Conservation (phyloP, 2,113 vertebrate genomes). For the Phyllopteryx taeniolatus region DNA sequence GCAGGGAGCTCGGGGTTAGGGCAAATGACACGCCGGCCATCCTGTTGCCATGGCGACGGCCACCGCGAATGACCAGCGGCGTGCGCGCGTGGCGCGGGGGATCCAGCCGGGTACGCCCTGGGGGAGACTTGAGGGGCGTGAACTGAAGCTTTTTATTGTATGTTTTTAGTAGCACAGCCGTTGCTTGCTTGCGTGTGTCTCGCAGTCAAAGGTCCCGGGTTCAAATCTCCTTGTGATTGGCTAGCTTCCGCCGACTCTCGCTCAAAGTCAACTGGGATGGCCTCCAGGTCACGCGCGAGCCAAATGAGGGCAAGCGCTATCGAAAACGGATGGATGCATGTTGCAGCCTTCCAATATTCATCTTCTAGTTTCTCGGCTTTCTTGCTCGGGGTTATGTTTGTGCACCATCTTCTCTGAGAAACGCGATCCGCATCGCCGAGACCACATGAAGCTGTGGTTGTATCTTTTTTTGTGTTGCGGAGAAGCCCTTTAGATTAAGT, state of each 20-base stretch:
- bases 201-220: no score
- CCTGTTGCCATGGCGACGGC: constrained; percentile 59
- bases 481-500: not conserved
- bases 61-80: constrained; percentile 37
- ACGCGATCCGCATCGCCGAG: not conserved
- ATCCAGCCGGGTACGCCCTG: not conserved
- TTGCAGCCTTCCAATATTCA: not conserved
- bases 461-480: constrained; percentile 1
- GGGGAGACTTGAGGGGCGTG: not conserved
- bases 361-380: not conserved
- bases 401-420: not conserved
- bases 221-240: no score
- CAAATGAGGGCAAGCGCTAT: not conserved
- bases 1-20: constrained; percentile 10
- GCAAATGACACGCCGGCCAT: constrained; percentile 29
- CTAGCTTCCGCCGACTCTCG: not conserved
- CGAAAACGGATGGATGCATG: not conserved
- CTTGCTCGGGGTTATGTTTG: not conserved
- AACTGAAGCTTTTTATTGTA: no score
- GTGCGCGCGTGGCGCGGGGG: constrained; percentile 19
- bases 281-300: not conserved
- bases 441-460: constrained; percentile 5
- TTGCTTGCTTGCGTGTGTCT: no score
- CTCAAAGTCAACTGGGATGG: not conserved
- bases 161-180: not conserved